Conservation (phyloP, 2,888 invertebrate species). For the Tortrix viridana region DNA sequence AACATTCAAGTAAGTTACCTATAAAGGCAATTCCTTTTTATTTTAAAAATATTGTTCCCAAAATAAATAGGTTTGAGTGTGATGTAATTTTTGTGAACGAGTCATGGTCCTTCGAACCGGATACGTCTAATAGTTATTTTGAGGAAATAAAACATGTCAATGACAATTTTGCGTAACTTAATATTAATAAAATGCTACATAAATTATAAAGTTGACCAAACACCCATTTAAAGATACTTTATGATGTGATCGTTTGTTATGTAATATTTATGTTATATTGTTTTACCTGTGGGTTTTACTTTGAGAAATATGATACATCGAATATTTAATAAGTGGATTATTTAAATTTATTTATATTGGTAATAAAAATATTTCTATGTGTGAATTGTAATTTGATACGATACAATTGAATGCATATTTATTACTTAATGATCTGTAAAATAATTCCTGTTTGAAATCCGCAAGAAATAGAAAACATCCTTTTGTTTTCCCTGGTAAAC, state of each 20-base stretch:
- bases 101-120: slow-evolving; percentile 24
- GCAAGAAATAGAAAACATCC: too few species aligned
- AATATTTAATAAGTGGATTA: slow-evolving; percentile 11
- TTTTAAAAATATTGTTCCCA: background rate
- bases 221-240: slow-evolving; percentile 9
- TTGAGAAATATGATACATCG: slow-evolving; percentile 26
- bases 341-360: slow-evolving; percentile 29
- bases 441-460: too few species aligned
- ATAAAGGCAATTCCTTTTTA: background rate
- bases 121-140: background rate
- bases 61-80: too few species aligned
- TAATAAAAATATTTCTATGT: slow-evolving; percentile 22
- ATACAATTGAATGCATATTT: background rate
- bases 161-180: too few species aligned
- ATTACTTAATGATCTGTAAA: background rate
- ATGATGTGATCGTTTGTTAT: background rate
- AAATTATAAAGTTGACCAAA: background rate
- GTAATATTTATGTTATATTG: slow-evolving; percentile 10
- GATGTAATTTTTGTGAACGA: background rate
- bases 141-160: too few species aligned
- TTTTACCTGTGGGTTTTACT: too few species aligned
- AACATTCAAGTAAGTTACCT: too few species aligned
- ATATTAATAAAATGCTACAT: too few species aligned
- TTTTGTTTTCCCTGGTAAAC: too few species aligned
- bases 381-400: slow-evolving; percentile 33